Base-by-base conservation (phyloP, 2,888 invertebrate genomes). In the Atrina japonica region DNA sequence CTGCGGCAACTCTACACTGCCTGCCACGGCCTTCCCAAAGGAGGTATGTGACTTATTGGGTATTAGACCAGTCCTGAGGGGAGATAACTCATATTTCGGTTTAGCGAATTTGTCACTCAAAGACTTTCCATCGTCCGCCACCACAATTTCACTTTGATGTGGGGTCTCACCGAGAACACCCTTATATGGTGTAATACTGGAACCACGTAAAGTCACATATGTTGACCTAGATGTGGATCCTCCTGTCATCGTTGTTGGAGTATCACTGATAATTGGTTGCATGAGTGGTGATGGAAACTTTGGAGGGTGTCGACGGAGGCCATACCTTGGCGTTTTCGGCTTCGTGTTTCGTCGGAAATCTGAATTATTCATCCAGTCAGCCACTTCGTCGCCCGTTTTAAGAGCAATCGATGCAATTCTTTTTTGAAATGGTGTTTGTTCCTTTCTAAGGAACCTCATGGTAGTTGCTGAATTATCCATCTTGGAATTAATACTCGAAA, bases 201-300 rank as follows among this genome's bases (percentile, higher is more conserved):
- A 53, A 11, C 61, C 61, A 18, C 61, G 29, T 3, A 68, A 29
- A 2, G 61, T 68, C 14, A 68, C 61, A 25, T 53, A 61, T 9
- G 68, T 68, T 9, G 68, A 61, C 29, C 61, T 49, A 21, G 68
- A 68, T 11, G 55, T 55, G 2, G 61, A 49, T 35, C 40, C 56
- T 40, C 40, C 23, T 2, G 56, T 56, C 18, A 45, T 43, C 1
- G 61, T 61, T 21, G 61, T 23, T 1, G 61, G 47, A 6, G 61
- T 35, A 25, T 61, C 61, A 27, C 41, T 59, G 9, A 41, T 9
- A 16, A 53, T n/a, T n/a, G 52, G 18, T 25, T 53, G 40, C 52
- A 53, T 43, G 30, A 61, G 23, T 18, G 68, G 68, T 11, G 68
- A 68, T 9, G 68, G 68, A 23, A 53, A 52, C 47, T 68, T 68